Evolutionary conservation across 2,797 vertebrate genomes (phyloP).

Genomic region (Phylloscopus collybita): DNA sequence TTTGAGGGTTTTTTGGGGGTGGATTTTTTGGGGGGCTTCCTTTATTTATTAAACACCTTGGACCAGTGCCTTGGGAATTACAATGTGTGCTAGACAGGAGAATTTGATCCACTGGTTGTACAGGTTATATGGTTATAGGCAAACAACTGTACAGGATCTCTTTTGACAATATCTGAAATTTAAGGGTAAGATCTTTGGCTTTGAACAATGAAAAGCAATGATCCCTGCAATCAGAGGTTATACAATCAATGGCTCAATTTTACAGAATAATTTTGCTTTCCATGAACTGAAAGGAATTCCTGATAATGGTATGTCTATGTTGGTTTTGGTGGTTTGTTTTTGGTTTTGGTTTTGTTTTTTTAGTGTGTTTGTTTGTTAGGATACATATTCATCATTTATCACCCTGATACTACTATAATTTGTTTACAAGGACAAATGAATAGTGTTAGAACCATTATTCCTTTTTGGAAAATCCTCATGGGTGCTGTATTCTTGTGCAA

Average conservation of each 20-base stretch:
- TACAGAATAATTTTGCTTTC: background rate
- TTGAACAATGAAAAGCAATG: background rate
- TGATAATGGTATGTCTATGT: background rate
- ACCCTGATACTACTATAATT: background rate
- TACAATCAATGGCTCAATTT: background rate
- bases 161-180: background rate
- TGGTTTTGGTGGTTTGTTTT: background rate
- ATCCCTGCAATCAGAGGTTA: background rate
- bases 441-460: background rate
- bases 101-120: background rate
- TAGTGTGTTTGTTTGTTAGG: background rate
- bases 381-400: background rate
- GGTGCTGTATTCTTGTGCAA: background rate
- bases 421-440: background rate
- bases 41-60: background rate
- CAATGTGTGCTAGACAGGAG: background rate
- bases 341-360: too few species aligned
- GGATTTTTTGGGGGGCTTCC: accelerated
- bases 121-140: background rate
- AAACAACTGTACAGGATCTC: background rate
- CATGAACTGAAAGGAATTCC: background rate
- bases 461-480: background rate
- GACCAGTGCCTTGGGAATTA: background rate
- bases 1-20: background rate
- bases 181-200: background rate